Base-by-base conservation (phyloP, 35 echinoderm and acorn worm genomes). In the Chiridota heheva region DNA sequence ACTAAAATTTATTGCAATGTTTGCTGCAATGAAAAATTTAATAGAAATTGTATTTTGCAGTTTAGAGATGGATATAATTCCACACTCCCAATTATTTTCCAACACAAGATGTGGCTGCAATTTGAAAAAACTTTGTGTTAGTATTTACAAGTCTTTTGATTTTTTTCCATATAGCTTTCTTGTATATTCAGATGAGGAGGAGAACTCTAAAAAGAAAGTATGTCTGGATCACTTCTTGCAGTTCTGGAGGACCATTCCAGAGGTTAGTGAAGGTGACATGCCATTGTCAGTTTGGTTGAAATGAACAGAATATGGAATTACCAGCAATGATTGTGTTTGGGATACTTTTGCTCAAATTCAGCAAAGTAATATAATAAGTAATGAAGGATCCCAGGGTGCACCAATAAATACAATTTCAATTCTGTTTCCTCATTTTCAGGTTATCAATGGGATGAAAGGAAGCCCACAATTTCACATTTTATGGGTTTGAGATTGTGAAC, bases 161-260 rank as follows among this genome's bases (percentile, higher is more conserved):
- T 63, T 63, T 78, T 77, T n/a, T 53, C 22, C 60, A 70, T 72
- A 33, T 30, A 69, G 81, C n/a, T 78, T 85, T 64, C 47, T 91
- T 61, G 44, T 91, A 2, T 69, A 84, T 42, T 85, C 88, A 22
- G 44, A 85, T 30, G 88, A 91, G 42, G 81, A 84, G 26, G 88
- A 91, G 36, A 63, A 85, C 49, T 85, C 76, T 53, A 91, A 91
- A 25, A 80, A 77, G 29, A 78, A 85, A 27, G 40, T 66, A 37
- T 91, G 81, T 60, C 45, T 17, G 58, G 88, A 91, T 7, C 37
- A 69, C 28, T 91, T 91, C 72, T 58, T 58, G 46, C 73, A 69
- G 5, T 91, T 91, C 46, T 91, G 88, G 88, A 77, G 79, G 43
- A 42, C 73, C 36, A 30, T 61, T 34, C 20, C 72, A 17, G 10